These are phyloP conservation scores for Melanotaenia duboulayi DNA, from an alignment of 2,113 vertebrate species.

Conservation along the genomic window DNA sequence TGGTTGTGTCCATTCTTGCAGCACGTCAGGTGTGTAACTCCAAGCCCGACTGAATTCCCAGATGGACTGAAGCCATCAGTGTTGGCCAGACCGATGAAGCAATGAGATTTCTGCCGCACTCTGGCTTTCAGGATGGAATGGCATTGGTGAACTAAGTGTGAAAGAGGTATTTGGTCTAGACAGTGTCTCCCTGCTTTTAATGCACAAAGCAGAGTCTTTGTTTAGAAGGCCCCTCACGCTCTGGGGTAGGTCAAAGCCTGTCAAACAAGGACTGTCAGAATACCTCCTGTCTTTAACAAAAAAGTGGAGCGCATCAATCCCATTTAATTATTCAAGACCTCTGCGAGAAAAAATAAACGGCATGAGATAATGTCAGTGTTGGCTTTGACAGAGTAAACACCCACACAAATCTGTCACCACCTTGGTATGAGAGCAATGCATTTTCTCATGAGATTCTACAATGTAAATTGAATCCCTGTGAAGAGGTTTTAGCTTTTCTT, in stretches of 20 bases:
- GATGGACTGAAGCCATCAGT: constrained; percentile 70
- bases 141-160: constrained; percentile 52
- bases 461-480: constrained; percentile 40
- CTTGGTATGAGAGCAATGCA: constrained; percentile 26
- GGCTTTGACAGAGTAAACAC: constrained; percentile 67
- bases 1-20: constrained; percentile 62
- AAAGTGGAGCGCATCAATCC: constrained; percentile 52
- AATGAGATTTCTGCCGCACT: constrained; percentile 57
- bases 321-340: constrained; percentile 76
- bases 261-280: constrained; percentile 64
- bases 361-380: constrained; percentile 69
- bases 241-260: constrained; percentile 56
- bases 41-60: constrained; percentile 68
- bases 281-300: constrained; percentile 64
- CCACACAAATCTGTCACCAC: constrained; percentile 67
- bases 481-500: not conserved
- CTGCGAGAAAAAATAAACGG: constrained; percentile 54
- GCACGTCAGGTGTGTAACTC: constrained; percentile 72
- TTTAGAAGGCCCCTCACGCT: constrained; percentile 67
- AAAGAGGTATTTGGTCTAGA: constrained; percentile 61
- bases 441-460: constrained; percentile 38
- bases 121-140: constrained; percentile 53
- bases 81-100: constrained; percentile 62
- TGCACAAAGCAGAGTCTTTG: constrained; percentile 44
- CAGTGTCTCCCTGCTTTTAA: constrained; percentile 50